phyloP scores from a whole-genome alignment of 2,888 invertebrate genomes.

The Thelaira solivaga region DNA sequence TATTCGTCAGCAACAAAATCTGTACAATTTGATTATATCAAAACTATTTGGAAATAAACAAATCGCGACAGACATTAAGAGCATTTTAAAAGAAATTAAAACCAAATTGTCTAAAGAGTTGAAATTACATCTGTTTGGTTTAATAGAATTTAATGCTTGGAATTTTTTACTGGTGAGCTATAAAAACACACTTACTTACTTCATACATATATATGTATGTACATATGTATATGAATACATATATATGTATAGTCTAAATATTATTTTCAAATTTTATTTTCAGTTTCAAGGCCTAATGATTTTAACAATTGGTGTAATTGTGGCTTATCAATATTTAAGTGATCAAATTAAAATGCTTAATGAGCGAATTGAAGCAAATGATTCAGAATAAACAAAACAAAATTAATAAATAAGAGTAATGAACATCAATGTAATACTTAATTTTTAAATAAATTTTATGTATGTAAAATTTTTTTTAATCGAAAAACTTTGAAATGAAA shows the following conservation, averaged over 20 bases:
- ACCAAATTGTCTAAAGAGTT: conserved; percentile 39
- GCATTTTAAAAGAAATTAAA: conserved; percentile 29
- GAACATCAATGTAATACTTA: not conserved
- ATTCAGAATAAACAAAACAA: conserved; percentile 8
- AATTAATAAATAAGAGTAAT: not conserved
- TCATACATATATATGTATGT: too few species aligned
- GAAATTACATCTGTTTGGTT: conserved; percentile 59
- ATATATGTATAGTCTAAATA: too few species aligned
- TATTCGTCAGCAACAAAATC: conserved; percentile 28
- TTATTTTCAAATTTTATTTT: too few species aligned
- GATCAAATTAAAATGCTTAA: conserved; percentile 62
- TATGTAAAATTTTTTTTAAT: too few species aligned
- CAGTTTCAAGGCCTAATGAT: conserved; percentile 64
- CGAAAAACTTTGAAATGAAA: not conserved
- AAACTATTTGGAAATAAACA: not conserved
- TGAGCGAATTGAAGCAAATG: conserved; percentile 34
- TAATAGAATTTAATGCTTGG: conserved; percentile 54
- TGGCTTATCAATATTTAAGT: conserved; percentile 62
- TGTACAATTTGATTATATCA: not conserved
- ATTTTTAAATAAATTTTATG: too few species aligned
- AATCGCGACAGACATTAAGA: not conserved
- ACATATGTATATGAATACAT: too few species aligned
- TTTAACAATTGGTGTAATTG: conserved; percentile 59
- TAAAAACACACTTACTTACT: not conserved
- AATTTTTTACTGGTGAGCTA: conserved; percentile 63